A percentile compares a stretch with the other conserved stretches of the same genome.
These are phyloP conservation scores for Temnothorax curvispinosus DNA, from an alignment of 1,140 invertebrate species.

Conservation along the genomic window DNA sequence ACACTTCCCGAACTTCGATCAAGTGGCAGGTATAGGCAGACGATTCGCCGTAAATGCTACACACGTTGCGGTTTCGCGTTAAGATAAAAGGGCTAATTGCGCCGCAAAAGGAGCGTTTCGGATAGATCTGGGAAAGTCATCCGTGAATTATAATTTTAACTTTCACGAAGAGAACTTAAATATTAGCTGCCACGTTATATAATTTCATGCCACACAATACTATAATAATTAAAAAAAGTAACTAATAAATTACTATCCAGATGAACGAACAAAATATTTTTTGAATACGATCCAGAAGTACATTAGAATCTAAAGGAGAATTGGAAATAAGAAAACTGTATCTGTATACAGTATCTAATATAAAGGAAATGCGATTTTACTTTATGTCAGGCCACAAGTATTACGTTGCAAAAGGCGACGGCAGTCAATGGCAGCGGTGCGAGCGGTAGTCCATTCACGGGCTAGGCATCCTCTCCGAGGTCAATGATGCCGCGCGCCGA, in stretches of 20 bases:
- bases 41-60: neutral
- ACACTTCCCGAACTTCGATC: constrained; percentile 43
- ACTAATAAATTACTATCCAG: neutral
- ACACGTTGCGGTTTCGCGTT: neutral
- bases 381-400: neutral
- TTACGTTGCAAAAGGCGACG: neutral
- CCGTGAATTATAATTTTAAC: neutral
- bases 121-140: neutral
- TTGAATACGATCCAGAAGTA: too few species aligned
- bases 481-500: constrained; percentile 65
- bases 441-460: constrained; percentile 70
- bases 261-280: neutral
- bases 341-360: neutral
- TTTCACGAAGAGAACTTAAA: neutral
- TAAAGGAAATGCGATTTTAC: neutral
- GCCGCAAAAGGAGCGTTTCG: neutral
- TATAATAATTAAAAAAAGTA: neutral
- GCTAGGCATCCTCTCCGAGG: constrained; percentile 64
- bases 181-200: neutral
- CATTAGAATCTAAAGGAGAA: too few species aligned
- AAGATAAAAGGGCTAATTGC: neutral
- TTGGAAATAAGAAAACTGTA: neutral
- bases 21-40: constrained; percentile 15
- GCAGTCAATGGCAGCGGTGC: constrained; percentile 54
- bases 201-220: neutral